A percentile compares a stretch with the other conserved stretches of the same genome.
phyloP scores from a whole-genome alignment of 2,888 invertebrate genomes.

The Cosmia pyralina region DNA sequence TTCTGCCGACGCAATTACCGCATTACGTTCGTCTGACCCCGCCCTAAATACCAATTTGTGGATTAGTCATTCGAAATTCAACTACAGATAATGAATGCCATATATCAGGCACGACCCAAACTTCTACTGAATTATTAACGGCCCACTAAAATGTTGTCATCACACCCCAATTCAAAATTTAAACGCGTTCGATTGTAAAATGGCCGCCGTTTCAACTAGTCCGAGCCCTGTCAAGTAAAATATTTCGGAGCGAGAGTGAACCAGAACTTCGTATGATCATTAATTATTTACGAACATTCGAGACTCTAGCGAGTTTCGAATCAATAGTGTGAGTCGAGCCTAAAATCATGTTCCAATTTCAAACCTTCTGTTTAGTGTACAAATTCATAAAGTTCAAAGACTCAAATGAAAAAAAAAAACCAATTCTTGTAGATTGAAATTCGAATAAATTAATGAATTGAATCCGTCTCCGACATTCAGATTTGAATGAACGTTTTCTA shows the following conservation, averaged over 20 bases:
- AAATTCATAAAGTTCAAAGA: constrained; percentile 24
- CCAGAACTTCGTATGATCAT: constrained; percentile 48
- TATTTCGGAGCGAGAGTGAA: constrained; percentile 47
- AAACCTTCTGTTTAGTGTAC: constrained; percentile 25
- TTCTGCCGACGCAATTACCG: not conserved
- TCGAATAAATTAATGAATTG: constrained; percentile 43
- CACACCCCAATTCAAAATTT: constrained; percentile 35
- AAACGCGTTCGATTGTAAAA: constrained; percentile 32
- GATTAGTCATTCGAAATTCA: constrained; percentile 38
- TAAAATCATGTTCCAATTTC: constrained; percentile 34
- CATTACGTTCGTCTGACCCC: not conserved
- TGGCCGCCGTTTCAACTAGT: constrained; percentile 41
- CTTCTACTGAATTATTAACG: constrained; percentile 43
- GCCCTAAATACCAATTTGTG: not conserved
- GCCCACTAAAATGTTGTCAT: constrained; percentile 38
- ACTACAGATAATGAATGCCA: constrained; percentile 39
- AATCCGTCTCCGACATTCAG: constrained; percentile 55
- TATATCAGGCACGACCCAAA: constrained; percentile 29
- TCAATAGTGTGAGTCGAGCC: constrained; percentile 36
- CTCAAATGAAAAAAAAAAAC: constrained; percentile 22
- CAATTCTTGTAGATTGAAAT: constrained; percentile 42
- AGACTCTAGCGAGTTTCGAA: constrained; percentile 20
- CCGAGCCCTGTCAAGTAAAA: constrained; percentile 48
- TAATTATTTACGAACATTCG: constrained; percentile 47
- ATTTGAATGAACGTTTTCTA: constrained; percentile 54